phyloP scores from a whole-genome alignment of 2,113 vertebrate genomes.

The Engystomops pustulosus region DNA sequence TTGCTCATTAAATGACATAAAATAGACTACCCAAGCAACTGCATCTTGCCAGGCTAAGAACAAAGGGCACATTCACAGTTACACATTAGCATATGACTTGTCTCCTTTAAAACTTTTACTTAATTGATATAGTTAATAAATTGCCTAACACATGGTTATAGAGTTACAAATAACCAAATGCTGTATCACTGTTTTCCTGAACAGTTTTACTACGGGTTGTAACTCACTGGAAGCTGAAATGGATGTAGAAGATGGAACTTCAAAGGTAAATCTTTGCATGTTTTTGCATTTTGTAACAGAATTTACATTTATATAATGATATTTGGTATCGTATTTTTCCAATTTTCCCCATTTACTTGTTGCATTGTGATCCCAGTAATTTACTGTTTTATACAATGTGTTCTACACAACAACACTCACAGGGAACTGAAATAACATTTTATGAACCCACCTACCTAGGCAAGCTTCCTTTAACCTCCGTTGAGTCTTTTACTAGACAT shows the following conservation, averaged over 20 bases:
- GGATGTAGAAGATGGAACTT: not conserved
- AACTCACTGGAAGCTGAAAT: not conserved
- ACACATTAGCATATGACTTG: not conserved
- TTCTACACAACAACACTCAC: too few species aligned
- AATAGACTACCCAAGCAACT: too few species aligned
- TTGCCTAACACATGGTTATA: not conserved
- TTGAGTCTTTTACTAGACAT: too few species aligned
- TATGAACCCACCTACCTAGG: too few species aligned
- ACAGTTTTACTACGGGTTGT: not conserved
- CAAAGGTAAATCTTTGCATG: not conserved
- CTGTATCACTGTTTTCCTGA: not conserved
- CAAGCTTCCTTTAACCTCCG: too few species aligned
- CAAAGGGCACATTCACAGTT: not conserved
- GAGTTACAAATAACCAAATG: not conserved
- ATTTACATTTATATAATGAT: not conserved
- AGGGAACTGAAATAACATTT: too few species aligned
- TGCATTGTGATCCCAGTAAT: too few species aligned
- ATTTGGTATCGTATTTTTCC: not conserved
- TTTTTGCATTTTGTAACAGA: not conserved
- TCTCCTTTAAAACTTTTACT: not conserved
- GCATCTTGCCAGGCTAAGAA: too few species aligned
- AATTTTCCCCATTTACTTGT: too few species aligned
- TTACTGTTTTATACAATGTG: too few species aligned
- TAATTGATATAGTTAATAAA: not conserved
- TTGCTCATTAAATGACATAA: too few species aligned